phyloP scores from a whole-genome alignment of 1,140 invertebrate species.

The Chrysopa pallens region DNA sequence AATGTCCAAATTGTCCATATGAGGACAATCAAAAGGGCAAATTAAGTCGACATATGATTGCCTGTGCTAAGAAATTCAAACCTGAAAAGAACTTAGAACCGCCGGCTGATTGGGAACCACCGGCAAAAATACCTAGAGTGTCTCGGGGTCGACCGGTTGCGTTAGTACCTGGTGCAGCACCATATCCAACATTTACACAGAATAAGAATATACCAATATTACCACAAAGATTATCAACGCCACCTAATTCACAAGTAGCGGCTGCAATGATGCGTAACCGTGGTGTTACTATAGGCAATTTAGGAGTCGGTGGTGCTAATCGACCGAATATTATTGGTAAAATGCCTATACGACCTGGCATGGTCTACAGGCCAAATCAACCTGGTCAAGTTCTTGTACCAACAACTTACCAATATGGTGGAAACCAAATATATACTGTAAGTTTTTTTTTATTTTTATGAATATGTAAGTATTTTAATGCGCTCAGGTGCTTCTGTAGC shows the following conservation, averaged over 20 bases:
- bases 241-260: constrained; percentile 32
- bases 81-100: constrained; percentile 70
- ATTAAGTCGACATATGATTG: constrained; percentile 68
- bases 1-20: constrained; percentile 86
- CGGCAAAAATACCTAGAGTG: constrained; percentile 73
- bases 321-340: constrained; percentile 16
- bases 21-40: constrained; percentile 92
- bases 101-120: constrained; percentile 75
- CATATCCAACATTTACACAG: constrained; percentile 24
- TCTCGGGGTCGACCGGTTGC: constrained; percentile 29
- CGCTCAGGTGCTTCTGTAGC: no score
- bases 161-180: constrained; percentile 21
- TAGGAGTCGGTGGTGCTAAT: no score
- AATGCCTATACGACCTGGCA: constrained; percentile 16
- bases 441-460: constrained; percentile 6
- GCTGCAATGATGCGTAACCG: constrained; percentile 22
- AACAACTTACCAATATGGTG: constrained; percentile 35
- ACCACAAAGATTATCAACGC: constrained; percentile 23
- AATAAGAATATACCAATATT: constrained; percentile 12
- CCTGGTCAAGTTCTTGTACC: constrained; percentile 33
- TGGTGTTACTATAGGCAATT: constrained; percentile 8
- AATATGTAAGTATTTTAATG: not conserved
- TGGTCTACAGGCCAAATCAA: constrained; percentile 35
- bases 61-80: constrained; percentile 81
- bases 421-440: constrained; percentile 44